Evolutionary conservation across 2,797 vertebrate genomes (phyloP), one percentile per base, ranked within the genome.

Genomic region (Lateolabrax maculatus): DNA sequence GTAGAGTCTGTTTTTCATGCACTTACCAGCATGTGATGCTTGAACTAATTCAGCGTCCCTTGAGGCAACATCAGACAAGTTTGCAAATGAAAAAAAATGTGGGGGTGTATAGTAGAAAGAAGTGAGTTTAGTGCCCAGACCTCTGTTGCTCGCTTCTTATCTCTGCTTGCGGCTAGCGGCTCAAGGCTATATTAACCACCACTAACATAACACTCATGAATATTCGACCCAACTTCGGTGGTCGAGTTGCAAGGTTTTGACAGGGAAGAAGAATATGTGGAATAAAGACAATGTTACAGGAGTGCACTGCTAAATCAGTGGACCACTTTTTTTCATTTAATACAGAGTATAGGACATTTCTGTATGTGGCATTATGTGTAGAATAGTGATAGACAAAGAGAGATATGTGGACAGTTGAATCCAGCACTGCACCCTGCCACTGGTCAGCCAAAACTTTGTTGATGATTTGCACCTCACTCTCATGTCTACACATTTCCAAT

Each of bases 401-500:
- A 52, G 16, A 73, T 52, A 63, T 64, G 56, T 62, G 78, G 69
- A 86, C 72, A 64, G 82, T 23, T 49, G 19, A 58, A 66, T 75
- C 53, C 36, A 48, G 66, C 56, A 48, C 73, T 77, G 74, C 67
- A 75, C 70, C 31, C 63, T 84, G 77, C 82, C 80, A 70, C 75
- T 73, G 85, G 90, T 91, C 89, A 88, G 83, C 83, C 74, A 75
- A 89, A 88, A 94, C 87, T 87, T 86, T 87, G 87, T 85, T 83
- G 84, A 92, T 90, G 89, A 92, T 92, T 93, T 93, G 89, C 90
- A 89, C 86, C 75, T 90, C 84, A 87, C 91, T 92, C 93, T 93
- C 89, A 64, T 90, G 91, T 92, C 91, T 87, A 90, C 91, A 92
- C 88, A 90, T 93, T 94, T 95, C 91, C 90, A 94, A 93, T 95